Evolutionary conservation across 2,113 vertebrate species (phyloP).

Genomic region (Neolamprologus modestus): DNA sequence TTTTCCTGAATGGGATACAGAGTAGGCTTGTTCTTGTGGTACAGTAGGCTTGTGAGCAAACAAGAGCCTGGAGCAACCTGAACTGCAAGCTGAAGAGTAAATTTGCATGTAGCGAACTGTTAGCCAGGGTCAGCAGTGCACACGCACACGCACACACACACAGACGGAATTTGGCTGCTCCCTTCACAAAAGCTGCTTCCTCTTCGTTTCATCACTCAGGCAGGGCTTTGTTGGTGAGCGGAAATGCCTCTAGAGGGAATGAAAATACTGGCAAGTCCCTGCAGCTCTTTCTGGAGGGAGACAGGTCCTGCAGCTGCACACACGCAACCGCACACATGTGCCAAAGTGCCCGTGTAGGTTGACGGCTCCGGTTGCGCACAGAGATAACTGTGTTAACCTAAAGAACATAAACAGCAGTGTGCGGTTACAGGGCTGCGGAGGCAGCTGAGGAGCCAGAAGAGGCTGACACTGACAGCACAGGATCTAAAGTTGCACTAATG

Average conservation of each 20-base stretch:
- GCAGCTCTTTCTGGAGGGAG: conserved; percentile 62
- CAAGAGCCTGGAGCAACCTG: conserved; percentile 55
- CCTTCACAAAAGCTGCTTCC: conserved; percentile 71
- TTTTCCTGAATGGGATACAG: conserved; percentile 34
- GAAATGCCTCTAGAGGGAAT: conserved; percentile 78
- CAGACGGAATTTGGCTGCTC: conserved; percentile 33
- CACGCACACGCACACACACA: not conserved
- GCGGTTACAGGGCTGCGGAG: conserved; percentile 42
- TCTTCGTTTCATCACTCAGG: conserved; percentile 67
- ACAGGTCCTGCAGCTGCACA: conserved; percentile 58
- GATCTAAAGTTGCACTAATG: conserved; percentile 34
- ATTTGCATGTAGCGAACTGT: conserved; percentile 64
- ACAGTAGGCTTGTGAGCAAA: conserved; percentile 44
- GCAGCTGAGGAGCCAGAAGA: conserved; percentile 23
- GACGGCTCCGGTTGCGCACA: conserved; percentile 51
- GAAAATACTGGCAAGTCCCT: conserved; percentile 77
- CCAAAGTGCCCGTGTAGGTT: conserved; percentile 51
- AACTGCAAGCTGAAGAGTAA: conserved; percentile 56
- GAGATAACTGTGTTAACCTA: conserved; percentile 69
- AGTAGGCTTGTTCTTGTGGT: conserved; percentile 41
- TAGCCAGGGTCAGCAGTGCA: conserved; percentile 42
- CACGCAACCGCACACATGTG: conserved; percentile 18
- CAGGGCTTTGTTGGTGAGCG: conserved; percentile 72
- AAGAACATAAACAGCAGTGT: conserved; percentile 67
- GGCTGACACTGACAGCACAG: not conserved